Percentiles rank a stretch among this genome's conserved stretches.
These are phyloP conservation scores for Eleginops maclovinus DNA, from an alignment of 2,113 vertebrate species.

Conservation along the genomic window DNA sequence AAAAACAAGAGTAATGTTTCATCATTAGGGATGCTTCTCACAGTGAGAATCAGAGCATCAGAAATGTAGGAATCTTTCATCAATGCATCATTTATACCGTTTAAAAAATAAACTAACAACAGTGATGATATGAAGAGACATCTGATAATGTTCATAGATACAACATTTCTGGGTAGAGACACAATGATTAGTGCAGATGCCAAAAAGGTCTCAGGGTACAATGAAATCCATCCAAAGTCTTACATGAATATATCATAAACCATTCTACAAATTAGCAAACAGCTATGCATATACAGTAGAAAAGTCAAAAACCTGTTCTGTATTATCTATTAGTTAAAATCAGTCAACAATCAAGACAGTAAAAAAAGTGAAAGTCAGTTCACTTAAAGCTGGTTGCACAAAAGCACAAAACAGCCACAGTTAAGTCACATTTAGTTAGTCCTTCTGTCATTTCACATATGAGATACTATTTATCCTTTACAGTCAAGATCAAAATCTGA, in stretches of 20 bases:
- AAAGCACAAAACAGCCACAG: neutral
- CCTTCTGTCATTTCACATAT: too few species aligned
- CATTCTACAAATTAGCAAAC: neutral
- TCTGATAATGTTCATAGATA: too few species aligned
- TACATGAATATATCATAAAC: neutral
- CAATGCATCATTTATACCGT: conserved; percentile 10
- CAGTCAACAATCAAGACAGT: neutral
- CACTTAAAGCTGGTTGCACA: neutral
- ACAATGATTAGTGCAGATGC: neutral
- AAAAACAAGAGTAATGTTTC: conserved; percentile 15
- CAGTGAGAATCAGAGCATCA: neutral
- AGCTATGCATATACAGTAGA: neutral
- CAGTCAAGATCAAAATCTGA: neutral
- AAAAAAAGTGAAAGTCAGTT: neutral
- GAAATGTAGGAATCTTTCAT: conserved; percentile 14
- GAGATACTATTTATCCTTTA: neutral
- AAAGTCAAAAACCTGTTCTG: neutral
- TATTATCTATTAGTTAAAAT: neutral
- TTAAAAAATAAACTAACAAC: neutral
- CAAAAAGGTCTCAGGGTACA: neutral
- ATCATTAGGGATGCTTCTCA: conserved; percentile 34
- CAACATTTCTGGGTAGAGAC: neutral
- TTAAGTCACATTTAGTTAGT: too few species aligned
- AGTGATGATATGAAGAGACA: neutral
- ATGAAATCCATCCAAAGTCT: neutral